A percentile compares a stretch with the other conserved stretches of the same genome.
phyloP scores from a whole-genome alignment of 2,113 vertebrate species.

The Enhydra lutris region DNA sequence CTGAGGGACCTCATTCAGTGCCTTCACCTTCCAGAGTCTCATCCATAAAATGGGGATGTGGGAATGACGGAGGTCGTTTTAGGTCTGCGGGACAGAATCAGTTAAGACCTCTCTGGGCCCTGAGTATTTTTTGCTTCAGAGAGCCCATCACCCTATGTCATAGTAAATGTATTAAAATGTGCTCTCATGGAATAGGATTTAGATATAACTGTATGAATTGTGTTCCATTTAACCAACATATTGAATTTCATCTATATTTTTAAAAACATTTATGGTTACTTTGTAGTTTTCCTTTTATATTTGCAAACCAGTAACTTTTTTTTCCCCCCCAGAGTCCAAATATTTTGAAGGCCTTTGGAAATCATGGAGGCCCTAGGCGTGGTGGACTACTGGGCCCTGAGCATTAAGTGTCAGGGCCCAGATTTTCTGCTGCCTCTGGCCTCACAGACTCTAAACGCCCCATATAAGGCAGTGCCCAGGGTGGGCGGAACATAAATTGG shows the following conservation, averaged over 20 bases:
- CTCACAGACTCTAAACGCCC: background rate
- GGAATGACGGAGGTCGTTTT: background rate
- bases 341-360: conserved; percentile 1
- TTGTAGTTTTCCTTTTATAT: background rate
- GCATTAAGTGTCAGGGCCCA: background rate
- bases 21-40: background rate
- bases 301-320: background rate
- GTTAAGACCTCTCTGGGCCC: background rate
- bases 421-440: background rate
- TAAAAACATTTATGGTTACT: background rate
- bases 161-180: background rate
- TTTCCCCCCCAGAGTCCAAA: background rate
- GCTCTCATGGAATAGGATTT: background rate
- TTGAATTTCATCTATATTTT: background rate
- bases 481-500: background rate
- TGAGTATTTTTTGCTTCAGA: background rate
- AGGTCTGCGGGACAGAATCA: background rate
- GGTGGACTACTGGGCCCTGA: no score
- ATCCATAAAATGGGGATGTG: background rate
- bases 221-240: background rate
- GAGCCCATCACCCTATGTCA: background rate
- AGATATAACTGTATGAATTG: background rate
- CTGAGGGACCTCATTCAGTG: background rate
- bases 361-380: background rate
- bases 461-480: background rate